Base-by-base conservation (phyloP, 2,797 vertebrate genomes). In the Chaenodraco wilsoni region DNA sequence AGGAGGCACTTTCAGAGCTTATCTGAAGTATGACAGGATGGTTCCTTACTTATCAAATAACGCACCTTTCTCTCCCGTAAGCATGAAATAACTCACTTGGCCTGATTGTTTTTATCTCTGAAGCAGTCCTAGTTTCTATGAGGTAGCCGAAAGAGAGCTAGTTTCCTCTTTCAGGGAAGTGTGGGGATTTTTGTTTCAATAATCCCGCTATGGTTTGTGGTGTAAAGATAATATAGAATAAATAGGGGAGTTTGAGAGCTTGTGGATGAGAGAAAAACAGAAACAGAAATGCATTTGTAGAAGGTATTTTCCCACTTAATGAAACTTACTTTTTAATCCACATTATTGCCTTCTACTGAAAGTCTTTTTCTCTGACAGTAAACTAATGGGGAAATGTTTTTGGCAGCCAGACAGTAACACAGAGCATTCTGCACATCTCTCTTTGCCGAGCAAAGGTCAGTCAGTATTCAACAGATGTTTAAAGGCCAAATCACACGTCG, bases 401-500 rank as follows among this genome's bases (percentile, higher is more conserved):
- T 61, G 49, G 76, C 66, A 57, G 54, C 11, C 49, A 27, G 72
- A 77, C 56, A 48, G 74, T 12, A 66, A 16, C 63, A 67, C 56
- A 54, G 48, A 63, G 43, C 74, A 61, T 58, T 65, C 49, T 51
- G 67, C 71, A 51, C 52, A 48, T 17, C 48, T 81, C 33, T 61
- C 40, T 49, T 12, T 52, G 71, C 44, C 21, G 65, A 27, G 74
- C 82, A 89, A 85, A 87, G 84, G 85, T 88, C 87, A 67, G 64
- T 52, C 43, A 40, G 65, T 84, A 59, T 78, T 69, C 52, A 81
- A 31, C 79, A 84, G 74, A 90, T 83, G 85, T 82, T 73, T 81
- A 84, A 84, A 81, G 84, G 84, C 75, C 88, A 88, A 78, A 79
- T 87, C 77, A 74, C 87, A 77, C 69, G 74, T 65, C 27, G 8